Evolutionary conservation across 2,113 vertebrate genomes (phyloP).

Genomic region (Urocolius indicus): DNA sequence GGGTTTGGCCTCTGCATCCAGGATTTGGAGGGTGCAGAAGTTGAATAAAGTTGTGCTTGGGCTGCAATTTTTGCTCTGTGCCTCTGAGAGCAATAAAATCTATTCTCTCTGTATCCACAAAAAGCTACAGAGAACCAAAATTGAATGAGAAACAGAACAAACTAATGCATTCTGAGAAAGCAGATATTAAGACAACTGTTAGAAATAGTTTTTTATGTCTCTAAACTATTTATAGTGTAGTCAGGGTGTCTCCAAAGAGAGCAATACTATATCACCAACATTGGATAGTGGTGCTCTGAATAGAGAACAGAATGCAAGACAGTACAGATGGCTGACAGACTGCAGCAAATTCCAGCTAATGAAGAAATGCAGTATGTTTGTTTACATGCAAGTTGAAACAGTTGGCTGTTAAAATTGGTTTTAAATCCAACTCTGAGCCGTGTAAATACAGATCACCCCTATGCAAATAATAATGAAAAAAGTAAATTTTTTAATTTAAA

Average conservation of each 20-base stretch:
- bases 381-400: constrained; percentile 60
- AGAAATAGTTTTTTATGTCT: constrained; percentile 47
- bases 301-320: constrained; percentile 62
- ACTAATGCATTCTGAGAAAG: constrained; percentile 40
- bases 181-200: constrained; percentile 59
- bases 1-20: not conserved
- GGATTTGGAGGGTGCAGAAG: not conserved
- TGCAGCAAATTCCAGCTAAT: constrained; percentile 73
- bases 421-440: constrained; percentile 61
- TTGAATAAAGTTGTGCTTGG: not conserved
- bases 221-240: constrained; percentile 61
- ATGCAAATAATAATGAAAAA: constrained; percentile 58
- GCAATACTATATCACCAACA: constrained; percentile 60
- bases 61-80: constrained; percentile 19
- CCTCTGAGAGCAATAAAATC: not conserved
- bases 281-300: constrained; percentile 61
- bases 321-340: constrained; percentile 72
- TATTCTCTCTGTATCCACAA: not conserved
- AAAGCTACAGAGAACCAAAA: not conserved
- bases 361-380: constrained; percentile 71
- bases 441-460: constrained; percentile 65
- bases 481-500: constrained; percentile 25
- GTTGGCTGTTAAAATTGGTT: constrained; percentile 56
- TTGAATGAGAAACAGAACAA: not conserved
- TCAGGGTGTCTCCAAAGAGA: constrained; percentile 65